A percentile compares a stretch with the other conserved stretches of the same genome.
Evolutionary conservation across 2,797 vertebrate genomes (phyloP).

Genomic region (Eidolon dupreanum): DNA sequence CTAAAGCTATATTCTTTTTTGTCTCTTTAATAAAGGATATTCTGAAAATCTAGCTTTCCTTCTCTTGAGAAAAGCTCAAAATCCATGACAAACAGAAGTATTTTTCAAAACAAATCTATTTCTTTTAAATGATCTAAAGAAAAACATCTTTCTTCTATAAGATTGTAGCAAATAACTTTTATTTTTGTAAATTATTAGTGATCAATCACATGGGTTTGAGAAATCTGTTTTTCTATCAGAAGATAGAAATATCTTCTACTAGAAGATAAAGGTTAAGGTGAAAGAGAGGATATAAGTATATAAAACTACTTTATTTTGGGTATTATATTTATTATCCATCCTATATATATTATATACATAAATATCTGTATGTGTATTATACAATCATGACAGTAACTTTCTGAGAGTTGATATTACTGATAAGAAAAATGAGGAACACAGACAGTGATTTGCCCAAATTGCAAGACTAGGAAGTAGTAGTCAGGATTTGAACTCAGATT

Average conservation of each 20-base stretch:
- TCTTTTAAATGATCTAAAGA: constrained; percentile 14
- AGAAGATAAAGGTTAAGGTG: neutral
- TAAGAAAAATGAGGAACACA: neutral
- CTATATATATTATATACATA: neutral
- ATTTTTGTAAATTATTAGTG: constrained; percentile 30
- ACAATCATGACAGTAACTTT: constrained; percentile 12
- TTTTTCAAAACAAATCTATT: neutral
- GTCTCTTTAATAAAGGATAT: neutral
- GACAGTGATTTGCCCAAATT: neutral
- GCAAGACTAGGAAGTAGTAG: neutral
- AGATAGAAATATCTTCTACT: neutral
- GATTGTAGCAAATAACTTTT: neutral
- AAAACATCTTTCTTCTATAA: neutral
- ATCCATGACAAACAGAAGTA: neutral
- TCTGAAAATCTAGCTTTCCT: neutral
- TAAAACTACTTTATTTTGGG: neutral
- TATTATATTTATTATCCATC: neutral
- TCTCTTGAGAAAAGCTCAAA: neutral
- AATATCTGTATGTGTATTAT: neutral
- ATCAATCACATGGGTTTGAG: neutral
- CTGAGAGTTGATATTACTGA: neutral
- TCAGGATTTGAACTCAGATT: constrained; percentile 35
- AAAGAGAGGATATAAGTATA: neutral
- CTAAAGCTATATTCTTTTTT: neutral
- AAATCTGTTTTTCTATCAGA: neutral